Conservation (phyloP, 2,888 invertebrate genomes). For the Helleia helle region DNA sequence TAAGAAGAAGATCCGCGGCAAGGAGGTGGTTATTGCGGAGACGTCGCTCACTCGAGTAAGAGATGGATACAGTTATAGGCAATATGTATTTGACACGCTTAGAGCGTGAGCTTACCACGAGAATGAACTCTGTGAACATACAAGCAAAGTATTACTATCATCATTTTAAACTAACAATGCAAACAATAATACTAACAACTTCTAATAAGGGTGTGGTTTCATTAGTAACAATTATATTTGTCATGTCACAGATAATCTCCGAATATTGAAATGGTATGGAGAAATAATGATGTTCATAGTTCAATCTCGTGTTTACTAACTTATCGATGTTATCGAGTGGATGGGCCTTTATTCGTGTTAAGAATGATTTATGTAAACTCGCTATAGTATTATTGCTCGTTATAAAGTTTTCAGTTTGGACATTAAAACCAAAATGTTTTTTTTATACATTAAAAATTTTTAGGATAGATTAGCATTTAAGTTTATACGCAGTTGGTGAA, state of each 20-base stretch:
- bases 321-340: conserved; percentile 18
- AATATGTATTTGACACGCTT: conserved; percentile 53
- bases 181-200: too few species aligned
- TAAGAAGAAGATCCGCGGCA: conserved; percentile 79
- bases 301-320: conserved; percentile 33
- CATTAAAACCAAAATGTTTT: too few species aligned
- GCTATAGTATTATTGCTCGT: too few species aligned
- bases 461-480: too few species aligned
- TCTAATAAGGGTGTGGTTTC: background rate
- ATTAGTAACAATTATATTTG: too few species aligned
- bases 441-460: too few species aligned
- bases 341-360: conserved; percentile 9
- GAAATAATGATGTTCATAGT: conserved; percentile 23
- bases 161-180: too few species aligned
- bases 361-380: conserved; percentile 7
- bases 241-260: too few species aligned
- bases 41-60: conserved; percentile 88
- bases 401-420: too few species aligned
- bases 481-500: too few species aligned
- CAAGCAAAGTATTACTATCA: too few species aligned
- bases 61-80: conserved; percentile 40
- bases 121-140: conserved; percentile 24
- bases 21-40: conserved; percentile 81
- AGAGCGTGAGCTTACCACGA: conserved; percentile 35
- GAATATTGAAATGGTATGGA: too few species aligned